These are phyloP conservation scores for Apus apus DNA, from an alignment of 2,113 vertebrate genomes.

Conservation along the genomic window DNA sequence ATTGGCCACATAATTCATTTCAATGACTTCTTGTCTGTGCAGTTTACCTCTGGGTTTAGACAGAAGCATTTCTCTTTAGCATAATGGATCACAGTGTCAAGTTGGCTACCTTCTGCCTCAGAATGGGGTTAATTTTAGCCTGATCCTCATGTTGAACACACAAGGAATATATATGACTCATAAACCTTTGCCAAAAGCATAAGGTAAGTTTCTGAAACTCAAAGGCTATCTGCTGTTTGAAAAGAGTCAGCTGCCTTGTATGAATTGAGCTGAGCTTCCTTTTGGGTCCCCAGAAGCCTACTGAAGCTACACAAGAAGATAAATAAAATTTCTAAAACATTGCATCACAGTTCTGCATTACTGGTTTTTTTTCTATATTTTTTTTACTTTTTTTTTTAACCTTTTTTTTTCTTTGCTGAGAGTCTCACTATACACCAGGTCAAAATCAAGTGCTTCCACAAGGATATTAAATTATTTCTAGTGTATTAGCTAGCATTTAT, in stretches of 20 bases:
- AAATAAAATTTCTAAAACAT: neutral
- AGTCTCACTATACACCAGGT: neutral
- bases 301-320: neutral
- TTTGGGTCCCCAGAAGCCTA: neutral
- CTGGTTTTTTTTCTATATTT: too few species aligned
- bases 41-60: constrained; percentile 73
- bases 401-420: neutral
- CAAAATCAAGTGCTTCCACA: constrained; percentile 17
- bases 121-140: constrained; percentile 71
- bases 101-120: constrained; percentile 58
- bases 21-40: constrained; percentile 70
- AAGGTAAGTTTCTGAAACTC: constrained; percentile 26
- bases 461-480: neutral
- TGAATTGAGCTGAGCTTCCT: constrained; percentile 3
- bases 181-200: constrained; percentile 63
- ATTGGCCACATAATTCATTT: constrained; percentile 69
- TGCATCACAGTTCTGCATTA: neutral
- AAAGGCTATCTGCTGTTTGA: constrained; percentile 36
- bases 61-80: constrained; percentile 68
- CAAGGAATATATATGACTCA: constrained; percentile 65
- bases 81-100: constrained; percentile 70
- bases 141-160: constrained; percentile 59
- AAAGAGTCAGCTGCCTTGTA: neutral
- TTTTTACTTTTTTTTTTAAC: too few species aligned
- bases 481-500: neutral